Evolutionary conservation across 2,113 vertebrate genomes (phyloP).

Genomic region (Tor tambroides): DNA sequence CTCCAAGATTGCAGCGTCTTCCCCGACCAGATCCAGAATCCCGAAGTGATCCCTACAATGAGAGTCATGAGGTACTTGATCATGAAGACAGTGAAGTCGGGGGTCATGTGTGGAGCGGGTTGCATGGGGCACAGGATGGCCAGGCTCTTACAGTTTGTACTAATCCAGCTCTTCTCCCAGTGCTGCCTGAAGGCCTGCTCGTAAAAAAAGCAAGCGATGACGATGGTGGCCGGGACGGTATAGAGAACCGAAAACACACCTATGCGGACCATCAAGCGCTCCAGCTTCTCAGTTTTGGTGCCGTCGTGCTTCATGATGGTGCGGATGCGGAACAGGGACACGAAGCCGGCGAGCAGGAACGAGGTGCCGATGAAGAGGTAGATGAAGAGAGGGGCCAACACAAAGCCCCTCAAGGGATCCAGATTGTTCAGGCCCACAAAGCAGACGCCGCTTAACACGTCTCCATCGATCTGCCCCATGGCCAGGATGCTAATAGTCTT

Average conservation of each 20-base stretch:
- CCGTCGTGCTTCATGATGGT: slow-evolving; percentile 99
- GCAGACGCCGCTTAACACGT: slow-evolving; percentile 92
- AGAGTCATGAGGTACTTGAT: slow-evolving; percentile 99
- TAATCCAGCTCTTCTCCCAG: slow-evolving; percentile 96
- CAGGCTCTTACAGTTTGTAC: slow-evolving; percentile 90
- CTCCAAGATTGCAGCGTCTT: slow-evolving; percentile 97
- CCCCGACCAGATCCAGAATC: slow-evolving; percentile 99
- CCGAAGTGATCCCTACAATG: slow-evolving; percentile 97
- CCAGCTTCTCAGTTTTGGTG: slow-evolving; percentile 96
- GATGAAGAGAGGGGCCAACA: slow-evolving; percentile 93
- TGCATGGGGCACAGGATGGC: slow-evolving; percentile 92
- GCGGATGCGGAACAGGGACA: slow-evolving; percentile 95
- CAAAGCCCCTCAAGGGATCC: slow-evolving; percentile 91
- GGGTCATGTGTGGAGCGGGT: slow-evolving; percentile 86
- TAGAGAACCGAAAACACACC: slow-evolving; percentile 98
- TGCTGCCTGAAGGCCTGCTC: slow-evolving; percentile 96
- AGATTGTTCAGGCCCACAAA: slow-evolving; percentile 93
- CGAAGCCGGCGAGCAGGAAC: slow-evolving; percentile 94
- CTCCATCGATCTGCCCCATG: slow-evolving; percentile 95
- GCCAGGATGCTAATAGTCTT: slow-evolving; percentile 98
- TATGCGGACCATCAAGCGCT: slow-evolving; percentile 95
- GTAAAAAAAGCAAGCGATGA: slow-evolving; percentile 98
- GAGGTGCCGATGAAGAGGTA: slow-evolving; percentile 98
- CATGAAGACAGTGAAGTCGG: slow-evolving; percentile 99
- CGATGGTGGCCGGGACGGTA: slow-evolving; percentile 95